phyloP scores from a whole-genome alignment of 1,140 invertebrate genomes.

The Drosophila ogumai region DNA sequence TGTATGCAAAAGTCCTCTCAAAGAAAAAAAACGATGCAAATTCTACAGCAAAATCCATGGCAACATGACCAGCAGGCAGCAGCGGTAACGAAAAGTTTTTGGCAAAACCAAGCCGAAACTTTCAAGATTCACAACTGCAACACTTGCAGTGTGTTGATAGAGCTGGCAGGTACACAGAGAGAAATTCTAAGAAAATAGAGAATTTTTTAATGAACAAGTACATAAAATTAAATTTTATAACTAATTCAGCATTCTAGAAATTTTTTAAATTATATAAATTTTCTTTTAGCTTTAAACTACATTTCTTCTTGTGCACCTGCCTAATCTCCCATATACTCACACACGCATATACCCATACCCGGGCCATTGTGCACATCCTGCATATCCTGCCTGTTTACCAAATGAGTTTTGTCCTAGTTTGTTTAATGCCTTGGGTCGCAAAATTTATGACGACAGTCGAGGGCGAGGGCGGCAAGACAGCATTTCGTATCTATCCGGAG shows the following conservation, averaged over 20 bases:
- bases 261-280: too few species aligned
- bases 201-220: not conserved
- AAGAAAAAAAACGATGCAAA: slow-evolving; percentile 6
- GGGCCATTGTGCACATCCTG: slow-evolving; percentile 58
- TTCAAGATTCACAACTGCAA: slow-evolving; percentile 79
- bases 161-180: slow-evolving; percentile 3
- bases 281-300: too few species aligned
- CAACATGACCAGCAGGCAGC: slow-evolving; percentile 66
- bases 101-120: slow-evolving; percentile 63
- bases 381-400: slow-evolving; percentile 76
- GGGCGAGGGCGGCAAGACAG: not conserved
- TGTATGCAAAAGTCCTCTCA: slow-evolving; percentile 33
- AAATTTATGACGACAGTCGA: slow-evolving; percentile 46
- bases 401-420: slow-evolving; percentile 79
- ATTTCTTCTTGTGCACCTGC: not conserved
- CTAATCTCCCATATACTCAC: slow-evolving; percentile 26
- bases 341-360: slow-evolving; percentile 5
- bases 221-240: not conserved
- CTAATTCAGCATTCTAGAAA: accelerated
- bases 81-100: slow-evolving; percentile 59
- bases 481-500: slow-evolving; percentile 40
- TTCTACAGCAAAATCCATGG: slow-evolving; percentile 48
- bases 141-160: slow-evolving; percentile 70
- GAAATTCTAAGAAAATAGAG: not conserved
- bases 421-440: slow-evolving; percentile 61